Evolutionary conservation across 2,888 invertebrate species (phyloP).

Genomic region (Polylopha cassiicola): DNA sequence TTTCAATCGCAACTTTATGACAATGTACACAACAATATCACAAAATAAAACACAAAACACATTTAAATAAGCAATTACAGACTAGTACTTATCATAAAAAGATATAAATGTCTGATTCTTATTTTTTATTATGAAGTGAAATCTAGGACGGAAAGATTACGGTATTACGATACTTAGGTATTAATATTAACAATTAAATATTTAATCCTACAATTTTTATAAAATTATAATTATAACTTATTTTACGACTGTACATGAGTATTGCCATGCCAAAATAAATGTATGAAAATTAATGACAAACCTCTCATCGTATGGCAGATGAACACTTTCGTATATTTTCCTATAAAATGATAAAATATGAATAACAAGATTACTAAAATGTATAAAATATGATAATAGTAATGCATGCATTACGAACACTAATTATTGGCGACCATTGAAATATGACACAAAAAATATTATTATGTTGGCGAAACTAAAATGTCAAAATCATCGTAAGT

Average conservation of each 20-base stretch:
- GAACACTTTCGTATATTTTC: conserved; percentile 55
- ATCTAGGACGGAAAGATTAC: no score
- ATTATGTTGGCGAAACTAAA: no score
- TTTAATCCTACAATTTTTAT: no score
- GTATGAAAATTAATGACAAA: conserved; percentile 44
- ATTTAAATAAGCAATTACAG: conserved; percentile 1
- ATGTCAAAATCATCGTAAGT: no score
- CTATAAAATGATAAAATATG: conserved; percentile 33
- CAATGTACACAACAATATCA: background rate
- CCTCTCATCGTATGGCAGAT: conserved; percentile 62
- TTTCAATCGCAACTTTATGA: no score
- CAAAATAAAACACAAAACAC: conserved; percentile 2
- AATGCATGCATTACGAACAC: background rate
- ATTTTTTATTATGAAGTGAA: no score
- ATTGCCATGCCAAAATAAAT: conserved; percentile 9
- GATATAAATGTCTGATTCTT: no score
- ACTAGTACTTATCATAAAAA: no score
- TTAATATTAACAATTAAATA: no score
- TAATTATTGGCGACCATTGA: no score
- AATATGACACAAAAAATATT: no score
- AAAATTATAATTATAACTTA: background rate
- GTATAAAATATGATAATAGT: background rate
- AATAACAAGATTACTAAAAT: conserved; percentile 3
- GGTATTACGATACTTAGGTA: no score
- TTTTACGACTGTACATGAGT: conserved; percentile 9